Percentiles rank a stretch among this genome's conserved stretches.
Conservation (phyloP, 2,113 vertebrate genomes). For the Rhabdomys dilectus region DNA sequence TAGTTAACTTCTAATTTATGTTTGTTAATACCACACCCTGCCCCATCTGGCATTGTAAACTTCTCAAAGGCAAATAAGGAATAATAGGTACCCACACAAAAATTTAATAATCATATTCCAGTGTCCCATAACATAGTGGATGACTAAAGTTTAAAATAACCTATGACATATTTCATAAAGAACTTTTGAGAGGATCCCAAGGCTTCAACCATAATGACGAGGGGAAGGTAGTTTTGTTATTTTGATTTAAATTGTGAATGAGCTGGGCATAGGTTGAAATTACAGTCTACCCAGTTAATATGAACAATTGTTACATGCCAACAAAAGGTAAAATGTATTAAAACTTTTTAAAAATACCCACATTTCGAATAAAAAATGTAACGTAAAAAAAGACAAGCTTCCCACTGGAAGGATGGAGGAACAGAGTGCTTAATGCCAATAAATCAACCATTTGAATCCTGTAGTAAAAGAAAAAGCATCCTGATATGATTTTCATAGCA, state of each 20-base stretch:
- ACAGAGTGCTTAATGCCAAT: slow-evolving; percentile 11
- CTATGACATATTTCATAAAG: not conserved
- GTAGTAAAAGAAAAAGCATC: not conserved
- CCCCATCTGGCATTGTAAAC: not conserved
- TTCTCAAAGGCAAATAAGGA: slow-evolving; percentile 57
- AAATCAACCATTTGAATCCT: not conserved
- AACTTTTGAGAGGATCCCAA: not conserved
- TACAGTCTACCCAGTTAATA: not conserved
- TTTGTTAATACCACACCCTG: not conserved
- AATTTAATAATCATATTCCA: not conserved
- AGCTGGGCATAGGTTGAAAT: not conserved
- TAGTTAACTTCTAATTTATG: slow-evolving; percentile 43
- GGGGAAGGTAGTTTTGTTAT: not conserved
- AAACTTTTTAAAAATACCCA: not conserved
- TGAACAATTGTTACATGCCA: not conserved
- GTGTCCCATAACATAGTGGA: not conserved
- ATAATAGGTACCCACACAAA: not conserved
- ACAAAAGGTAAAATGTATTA: not conserved
- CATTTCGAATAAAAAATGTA: not conserved
- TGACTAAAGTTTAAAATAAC: not conserved
- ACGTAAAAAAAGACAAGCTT: not conserved
- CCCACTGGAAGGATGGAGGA: slow-evolving; percentile 3
- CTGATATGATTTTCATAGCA: not conserved
- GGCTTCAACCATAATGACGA: not conserved
- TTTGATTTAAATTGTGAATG: not conserved